A percentile compares a stretch with the other conserved stretches of the same genome.
phyloP scores from a whole-genome alignment of 1,140 invertebrate species.

The Colletes latitarsis region DNA sequence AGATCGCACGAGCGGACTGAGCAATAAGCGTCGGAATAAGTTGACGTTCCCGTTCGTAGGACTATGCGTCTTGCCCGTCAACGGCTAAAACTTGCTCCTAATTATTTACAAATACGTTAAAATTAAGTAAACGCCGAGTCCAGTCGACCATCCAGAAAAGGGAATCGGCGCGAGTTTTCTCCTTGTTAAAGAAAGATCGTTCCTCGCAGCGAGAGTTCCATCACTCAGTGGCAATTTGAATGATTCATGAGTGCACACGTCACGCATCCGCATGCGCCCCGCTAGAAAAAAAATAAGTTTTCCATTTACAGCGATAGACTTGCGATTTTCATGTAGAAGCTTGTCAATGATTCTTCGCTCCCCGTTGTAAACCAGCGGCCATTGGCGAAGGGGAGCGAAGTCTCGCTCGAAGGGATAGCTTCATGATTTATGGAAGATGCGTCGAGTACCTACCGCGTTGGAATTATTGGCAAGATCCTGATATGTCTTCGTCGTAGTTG shows the following conservation, averaged over 20 bases:
- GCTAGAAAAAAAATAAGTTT: neutral
- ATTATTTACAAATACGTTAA: neutral
- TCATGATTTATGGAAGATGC: slow-evolving; percentile 64
- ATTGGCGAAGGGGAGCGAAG: slow-evolving; percentile 13
- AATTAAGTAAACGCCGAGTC: neutral
- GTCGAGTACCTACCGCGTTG: slow-evolving; percentile 48
- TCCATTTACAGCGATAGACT: slow-evolving; percentile 19
- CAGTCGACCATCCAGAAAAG: neutral
- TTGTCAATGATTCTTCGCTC: slow-evolving; percentile 13
- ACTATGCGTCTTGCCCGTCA: too few species aligned
- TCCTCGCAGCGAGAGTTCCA: neutral
- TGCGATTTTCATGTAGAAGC: slow-evolving; percentile 29
- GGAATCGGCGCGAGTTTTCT: neutral
- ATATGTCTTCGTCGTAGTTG: slow-evolving; percentile 43
- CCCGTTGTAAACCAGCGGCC: slow-evolving; percentile 6
- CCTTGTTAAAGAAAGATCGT: neutral
- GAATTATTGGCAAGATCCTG: slow-evolving; percentile 52
- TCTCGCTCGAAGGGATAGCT: slow-evolving; percentile 46
- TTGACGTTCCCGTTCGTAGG: too few species aligned
- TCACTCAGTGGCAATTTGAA: slow-evolving; percentile 33
- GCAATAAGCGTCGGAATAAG: too few species aligned
- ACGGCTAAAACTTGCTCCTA: too few species aligned
- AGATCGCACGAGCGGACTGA: too few species aligned
- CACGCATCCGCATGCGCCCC: neutral
- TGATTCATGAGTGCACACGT: slow-evolving; percentile 41